Evolutionary conservation across 2,113 vertebrate species (phyloP).

Genomic region (Camarhynchus parvulus): DNA sequence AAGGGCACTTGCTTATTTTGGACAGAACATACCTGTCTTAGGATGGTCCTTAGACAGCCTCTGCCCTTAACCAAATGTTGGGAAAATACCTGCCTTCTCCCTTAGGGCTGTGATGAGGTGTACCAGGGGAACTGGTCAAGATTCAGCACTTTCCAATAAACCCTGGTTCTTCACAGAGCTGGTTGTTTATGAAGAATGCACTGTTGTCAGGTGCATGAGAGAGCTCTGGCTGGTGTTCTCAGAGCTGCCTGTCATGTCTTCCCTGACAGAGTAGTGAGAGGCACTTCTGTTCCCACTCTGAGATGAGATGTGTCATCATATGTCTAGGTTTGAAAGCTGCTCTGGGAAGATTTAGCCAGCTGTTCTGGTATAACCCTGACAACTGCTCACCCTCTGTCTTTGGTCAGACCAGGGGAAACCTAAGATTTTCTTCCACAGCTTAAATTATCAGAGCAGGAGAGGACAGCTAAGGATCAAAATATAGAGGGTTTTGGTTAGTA

Average conservation of each 20-base stretch:
- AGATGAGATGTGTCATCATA: neutral
- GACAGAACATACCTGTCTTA: neutral
- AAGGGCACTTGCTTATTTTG: neutral
- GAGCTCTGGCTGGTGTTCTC: neutral
- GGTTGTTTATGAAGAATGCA: neutral
- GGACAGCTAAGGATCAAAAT: neutral
- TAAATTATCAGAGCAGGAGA: neutral
- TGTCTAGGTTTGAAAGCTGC: neutral
- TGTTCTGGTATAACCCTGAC: neutral
- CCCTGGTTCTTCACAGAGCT: neutral
- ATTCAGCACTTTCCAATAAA: neutral
- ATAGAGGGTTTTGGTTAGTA: neutral
- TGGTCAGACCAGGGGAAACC: neutral
- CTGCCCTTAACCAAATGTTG: neutral
- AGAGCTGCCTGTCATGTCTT: neutral
- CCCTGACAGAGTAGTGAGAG: neutral
- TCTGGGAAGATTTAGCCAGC: neutral
- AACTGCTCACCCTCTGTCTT: neutral
- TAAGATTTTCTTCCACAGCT: neutral
- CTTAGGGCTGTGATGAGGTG: neutral
- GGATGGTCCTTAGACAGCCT: neutral
- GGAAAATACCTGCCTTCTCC: neutral
- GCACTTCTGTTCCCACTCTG: neutral
- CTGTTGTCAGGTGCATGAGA: neutral
- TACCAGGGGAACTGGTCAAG: neutral